phyloP scores from a whole-genome alignment of 92 coral and sea anemone species.

The Phenganax marumi region DNA sequence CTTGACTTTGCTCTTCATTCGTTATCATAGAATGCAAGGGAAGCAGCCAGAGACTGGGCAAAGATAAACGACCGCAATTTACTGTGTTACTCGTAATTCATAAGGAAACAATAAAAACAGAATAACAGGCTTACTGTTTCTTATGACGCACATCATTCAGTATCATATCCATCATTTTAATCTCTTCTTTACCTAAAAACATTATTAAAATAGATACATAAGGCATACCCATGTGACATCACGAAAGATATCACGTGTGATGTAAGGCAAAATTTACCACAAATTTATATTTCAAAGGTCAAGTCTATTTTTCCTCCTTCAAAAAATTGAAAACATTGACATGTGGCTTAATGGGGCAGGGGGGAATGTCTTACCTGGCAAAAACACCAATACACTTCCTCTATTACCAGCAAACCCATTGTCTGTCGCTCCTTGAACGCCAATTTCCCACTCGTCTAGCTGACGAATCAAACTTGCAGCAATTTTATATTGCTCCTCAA shows the following conservation, averaged over 20 bases:
- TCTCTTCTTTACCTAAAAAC: slow-evolving; percentile 67
- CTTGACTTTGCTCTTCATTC: slow-evolving; percentile 72
- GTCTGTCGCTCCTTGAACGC: slow-evolving; percentile 39
- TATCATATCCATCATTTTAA: slow-evolving; percentile 66
- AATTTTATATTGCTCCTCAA: slow-evolving; percentile 57
- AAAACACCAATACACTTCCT: slow-evolving; percentile 84
- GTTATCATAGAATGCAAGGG: slow-evolving; percentile 92
- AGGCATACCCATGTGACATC: slow-evolving; percentile 3
- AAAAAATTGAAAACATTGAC: neutral
- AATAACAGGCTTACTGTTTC: slow-evolving; percentile 55
- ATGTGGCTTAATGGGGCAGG: neutral
- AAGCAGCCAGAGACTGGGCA: slow-evolving; percentile 61
- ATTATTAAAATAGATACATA: slow-evolving; percentile 7
- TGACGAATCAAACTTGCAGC: slow-evolving; percentile 67
- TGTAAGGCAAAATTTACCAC: neutral
- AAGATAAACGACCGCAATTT: neutral
- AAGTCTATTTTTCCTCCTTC: no score
- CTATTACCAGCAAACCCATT: slow-evolving; percentile 48
- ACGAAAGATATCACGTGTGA: neutral
- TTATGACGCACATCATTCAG: slow-evolving; percentile 62
- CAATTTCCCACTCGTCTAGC: slow-evolving; percentile 64
- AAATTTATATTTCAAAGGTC: no score
- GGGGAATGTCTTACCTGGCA: slow-evolving; percentile 65
- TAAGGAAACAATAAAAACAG: neutral
- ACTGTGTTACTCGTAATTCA: neutral